Conservation (phyloP, 2,888 invertebrate genomes). For the Chaitophorus viminalis region DNA sequence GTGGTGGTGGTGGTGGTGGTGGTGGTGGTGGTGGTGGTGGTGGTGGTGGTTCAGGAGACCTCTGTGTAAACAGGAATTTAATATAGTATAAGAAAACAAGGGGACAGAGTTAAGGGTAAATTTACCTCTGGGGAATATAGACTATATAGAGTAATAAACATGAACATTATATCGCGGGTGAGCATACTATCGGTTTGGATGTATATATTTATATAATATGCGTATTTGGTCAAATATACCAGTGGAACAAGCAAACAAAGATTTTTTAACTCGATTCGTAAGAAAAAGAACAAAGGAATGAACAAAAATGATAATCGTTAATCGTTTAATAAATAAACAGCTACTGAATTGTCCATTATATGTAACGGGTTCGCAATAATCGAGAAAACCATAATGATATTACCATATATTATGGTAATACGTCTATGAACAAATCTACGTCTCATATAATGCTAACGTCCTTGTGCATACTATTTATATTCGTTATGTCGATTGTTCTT, state of each 20-base stretch:
- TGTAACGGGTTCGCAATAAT: neutral
- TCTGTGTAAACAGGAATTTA: conserved; percentile 62
- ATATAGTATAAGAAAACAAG: conserved; percentile 62
- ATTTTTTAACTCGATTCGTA: conserved; percentile 30
- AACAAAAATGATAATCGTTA: neutral
- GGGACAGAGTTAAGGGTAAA: conserved; percentile 62
- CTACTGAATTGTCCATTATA: neutral
- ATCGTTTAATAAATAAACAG: neutral
- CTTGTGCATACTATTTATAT: no score
- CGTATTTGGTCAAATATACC: conserved; percentile 10
- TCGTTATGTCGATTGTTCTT: no score
- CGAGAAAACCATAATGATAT: neutral
- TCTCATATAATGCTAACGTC: no score
- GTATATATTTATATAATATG: conserved; percentile 20
- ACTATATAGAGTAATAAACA: conserved; percentile 60
- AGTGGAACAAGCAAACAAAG: conserved; percentile 5
- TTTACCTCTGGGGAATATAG: conserved; percentile 59
- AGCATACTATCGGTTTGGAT: conserved; percentile 29
- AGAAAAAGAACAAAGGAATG: neutral
- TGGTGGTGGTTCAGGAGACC: conserved; percentile 16
- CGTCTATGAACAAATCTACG: no score
- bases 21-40: neutral
- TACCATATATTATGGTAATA: neutral
- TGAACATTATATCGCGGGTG: conserved; percentile 46
- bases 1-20: neutral